Percentiles rank a stretch among this genome's conserved stretches.
phyloP scores from a whole-genome alignment of 2,888 invertebrate species.

The Diploptera punctata region DNA sequence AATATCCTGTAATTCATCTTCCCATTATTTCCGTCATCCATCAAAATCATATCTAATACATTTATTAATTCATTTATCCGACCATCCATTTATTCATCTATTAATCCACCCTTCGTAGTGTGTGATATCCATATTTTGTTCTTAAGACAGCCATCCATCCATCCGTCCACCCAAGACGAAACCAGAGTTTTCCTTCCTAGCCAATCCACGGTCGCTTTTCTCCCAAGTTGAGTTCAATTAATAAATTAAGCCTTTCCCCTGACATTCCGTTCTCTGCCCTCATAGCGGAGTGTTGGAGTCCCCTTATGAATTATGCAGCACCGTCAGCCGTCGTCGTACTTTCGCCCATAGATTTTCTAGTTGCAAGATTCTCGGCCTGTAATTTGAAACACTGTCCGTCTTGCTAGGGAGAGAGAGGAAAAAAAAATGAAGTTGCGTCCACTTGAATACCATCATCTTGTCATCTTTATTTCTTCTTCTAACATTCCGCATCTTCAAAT shows the following conservation, averaged over 20 bases:
- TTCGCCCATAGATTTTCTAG: neutral
- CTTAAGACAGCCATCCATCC: neutral
- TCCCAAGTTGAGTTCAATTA: conserved; percentile 39
- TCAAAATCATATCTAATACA: neutral
- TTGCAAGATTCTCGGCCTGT: neutral
- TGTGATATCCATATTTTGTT: too few relatives aligned
- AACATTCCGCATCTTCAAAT: too few relatives aligned
- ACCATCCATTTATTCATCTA: neutral
- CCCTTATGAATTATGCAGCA: conserved; percentile 36
- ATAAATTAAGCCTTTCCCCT: conserved; percentile 40
- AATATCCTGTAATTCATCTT: too few relatives aligned
- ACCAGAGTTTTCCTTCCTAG: neutral
- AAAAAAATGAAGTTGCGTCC: too few relatives aligned
- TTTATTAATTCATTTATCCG: neutral
- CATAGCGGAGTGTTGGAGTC: conserved; percentile 17
- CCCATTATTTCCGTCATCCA: neutral
- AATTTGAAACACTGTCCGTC: neutral
- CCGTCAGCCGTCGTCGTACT: neutral
- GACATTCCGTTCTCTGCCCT: conserved; percentile 32
- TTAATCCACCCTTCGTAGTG: neutral
- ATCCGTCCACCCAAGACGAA: conserved; percentile 2
- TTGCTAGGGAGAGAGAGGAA: too few relatives aligned
- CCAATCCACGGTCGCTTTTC: conserved; percentile 28
- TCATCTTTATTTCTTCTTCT: too few relatives aligned
- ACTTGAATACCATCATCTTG: too few relatives aligned